phyloP scores from a whole-genome alignment of 1,140 invertebrate genomes.

The Sitophilus oryzae region DNA sequence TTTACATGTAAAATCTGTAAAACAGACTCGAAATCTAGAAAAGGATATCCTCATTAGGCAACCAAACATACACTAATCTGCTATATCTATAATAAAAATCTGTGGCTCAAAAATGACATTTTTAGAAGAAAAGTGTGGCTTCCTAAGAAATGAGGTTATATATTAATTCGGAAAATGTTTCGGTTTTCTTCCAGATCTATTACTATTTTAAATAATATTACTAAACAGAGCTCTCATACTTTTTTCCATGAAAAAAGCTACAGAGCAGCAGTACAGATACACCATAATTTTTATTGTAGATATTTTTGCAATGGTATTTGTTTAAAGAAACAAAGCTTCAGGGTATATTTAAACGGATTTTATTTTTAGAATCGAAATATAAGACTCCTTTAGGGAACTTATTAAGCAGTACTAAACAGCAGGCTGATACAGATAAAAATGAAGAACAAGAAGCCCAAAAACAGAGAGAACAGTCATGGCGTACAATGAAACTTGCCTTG shows the following conservation, averaged over 20 bases:
- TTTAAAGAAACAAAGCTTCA: not conserved
- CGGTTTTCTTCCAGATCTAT: conserved; percentile 24
- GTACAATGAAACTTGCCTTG: conserved; percentile 52
- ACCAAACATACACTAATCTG: too few relatives aligned
- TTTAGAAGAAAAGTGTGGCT: conserved; percentile 3
- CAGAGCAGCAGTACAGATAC: conserved; percentile 7
- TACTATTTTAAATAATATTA: conserved; percentile 20
- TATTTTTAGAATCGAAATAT: conserved; percentile 20
- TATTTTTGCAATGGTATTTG: conserved; percentile 19
- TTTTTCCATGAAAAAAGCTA: conserved; percentile 13
- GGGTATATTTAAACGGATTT: not conserved
- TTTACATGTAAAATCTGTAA: too few relatives aligned
- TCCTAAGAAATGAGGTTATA: not conserved
- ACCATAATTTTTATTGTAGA: conserved; percentile 11
- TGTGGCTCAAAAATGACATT: too few relatives aligned
- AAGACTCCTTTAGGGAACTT: conserved; percentile 31
- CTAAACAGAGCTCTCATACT: conserved; percentile 15
- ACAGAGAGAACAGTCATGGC: conserved; percentile 48
- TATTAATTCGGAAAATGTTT: conserved; percentile 20
- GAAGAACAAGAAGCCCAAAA: conserved; percentile 46
- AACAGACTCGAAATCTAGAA: too few relatives aligned
- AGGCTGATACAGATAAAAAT: conserved; percentile 29
- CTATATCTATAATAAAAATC: too few relatives aligned
- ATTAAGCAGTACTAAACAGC: conserved; percentile 27
- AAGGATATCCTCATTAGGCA: too few relatives aligned